These are phyloP conservation scores for Caenorhabditis sp. DNA, from an alignment of 2,888 invertebrate species.

Conservation along the genomic window DNA sequence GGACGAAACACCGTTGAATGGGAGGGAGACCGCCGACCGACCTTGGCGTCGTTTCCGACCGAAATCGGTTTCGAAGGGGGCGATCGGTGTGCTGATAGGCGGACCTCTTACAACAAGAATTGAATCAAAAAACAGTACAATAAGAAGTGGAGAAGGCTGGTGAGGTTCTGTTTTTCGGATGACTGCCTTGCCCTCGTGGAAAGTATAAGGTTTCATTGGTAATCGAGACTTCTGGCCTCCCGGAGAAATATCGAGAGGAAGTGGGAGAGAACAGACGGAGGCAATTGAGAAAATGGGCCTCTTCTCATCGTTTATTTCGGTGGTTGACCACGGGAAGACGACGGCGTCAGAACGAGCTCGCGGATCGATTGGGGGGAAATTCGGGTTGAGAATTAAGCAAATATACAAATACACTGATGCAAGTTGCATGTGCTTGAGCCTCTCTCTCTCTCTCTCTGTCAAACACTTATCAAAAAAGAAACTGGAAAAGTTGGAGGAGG, in stretches of 20 bases:
- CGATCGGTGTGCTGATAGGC: conserved; percentile 29
- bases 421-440: conserved; percentile 35
- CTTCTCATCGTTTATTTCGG: conserved; percentile 55
- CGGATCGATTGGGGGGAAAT: conserved; percentile 5
- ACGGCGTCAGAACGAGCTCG: background rate
- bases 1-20: conserved; percentile 21
- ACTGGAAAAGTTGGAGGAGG: conserved; percentile 41
- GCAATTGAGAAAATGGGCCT: conserved; percentile 55
- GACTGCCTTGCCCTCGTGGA: conserved; percentile 27
- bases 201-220: conserved; percentile 52
- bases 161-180: conserved; percentile 24
- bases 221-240: conserved; percentile 51
- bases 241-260: conserved; percentile 25
- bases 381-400: conserved; percentile 49
- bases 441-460: too few relatives aligned
- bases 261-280: conserved; percentile 43
- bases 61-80: conserved; percentile 45
- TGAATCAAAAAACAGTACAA: conserved; percentile 25
- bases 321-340: conserved; percentile 21
- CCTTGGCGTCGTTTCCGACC: conserved; percentile 43
- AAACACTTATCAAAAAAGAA: conserved; percentile 52
- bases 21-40: conserved; percentile 12
- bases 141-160: conserved; percentile 17
- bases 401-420: conserved; percentile 48
- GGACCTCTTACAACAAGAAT: conserved; percentile 12